A percentile compares a stretch with the other conserved stretches of the same genome.
Evolutionary conservation across 2,113 vertebrate species (phyloP).

Genomic region (Macroglossus sobrinus): DNA sequence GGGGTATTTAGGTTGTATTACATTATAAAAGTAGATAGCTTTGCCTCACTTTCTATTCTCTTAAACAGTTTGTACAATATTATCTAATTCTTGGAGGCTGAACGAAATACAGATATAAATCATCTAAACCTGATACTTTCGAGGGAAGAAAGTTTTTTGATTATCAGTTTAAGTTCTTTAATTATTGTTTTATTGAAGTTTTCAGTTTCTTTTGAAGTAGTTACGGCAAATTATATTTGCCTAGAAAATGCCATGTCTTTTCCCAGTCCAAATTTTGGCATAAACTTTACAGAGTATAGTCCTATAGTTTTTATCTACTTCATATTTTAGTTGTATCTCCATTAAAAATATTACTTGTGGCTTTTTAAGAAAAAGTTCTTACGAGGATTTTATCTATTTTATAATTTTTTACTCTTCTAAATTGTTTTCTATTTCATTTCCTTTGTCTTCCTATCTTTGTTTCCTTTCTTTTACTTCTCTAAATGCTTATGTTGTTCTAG

Average conservation of each 20-base stretch:
- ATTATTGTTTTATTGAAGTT: not conserved
- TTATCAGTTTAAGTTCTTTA: not conserved
- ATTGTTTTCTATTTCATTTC: not conserved
- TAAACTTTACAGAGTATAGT: not conserved
- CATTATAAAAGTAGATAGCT: not conserved
- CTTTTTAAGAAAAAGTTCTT: not conserved
- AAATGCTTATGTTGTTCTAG: not conserved
- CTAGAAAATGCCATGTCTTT: not conserved
- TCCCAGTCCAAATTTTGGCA: conserved; percentile 31
- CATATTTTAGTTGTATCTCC: not conserved
- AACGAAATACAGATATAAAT: not conserved
- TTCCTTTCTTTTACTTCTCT: conserved; percentile 17
- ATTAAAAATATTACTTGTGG: not conserved
- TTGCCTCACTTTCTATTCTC: not conserved
- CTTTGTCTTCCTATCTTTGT: not conserved
- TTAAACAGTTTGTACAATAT: not conserved
- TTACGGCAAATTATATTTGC: not conserved
- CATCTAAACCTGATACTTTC: not conserved
- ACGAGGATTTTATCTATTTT: not conserved
- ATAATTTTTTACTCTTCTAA: not conserved
- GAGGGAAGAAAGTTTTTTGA: not conserved
- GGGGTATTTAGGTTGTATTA: not conserved
- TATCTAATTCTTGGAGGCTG: not conserved
- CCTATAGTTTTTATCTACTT: conserved; percentile 6
- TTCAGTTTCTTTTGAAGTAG: not conserved